phyloP scores from a whole-genome alignment of 2,113 vertebrate genomes.

The Ameiurus melas region DNA sequence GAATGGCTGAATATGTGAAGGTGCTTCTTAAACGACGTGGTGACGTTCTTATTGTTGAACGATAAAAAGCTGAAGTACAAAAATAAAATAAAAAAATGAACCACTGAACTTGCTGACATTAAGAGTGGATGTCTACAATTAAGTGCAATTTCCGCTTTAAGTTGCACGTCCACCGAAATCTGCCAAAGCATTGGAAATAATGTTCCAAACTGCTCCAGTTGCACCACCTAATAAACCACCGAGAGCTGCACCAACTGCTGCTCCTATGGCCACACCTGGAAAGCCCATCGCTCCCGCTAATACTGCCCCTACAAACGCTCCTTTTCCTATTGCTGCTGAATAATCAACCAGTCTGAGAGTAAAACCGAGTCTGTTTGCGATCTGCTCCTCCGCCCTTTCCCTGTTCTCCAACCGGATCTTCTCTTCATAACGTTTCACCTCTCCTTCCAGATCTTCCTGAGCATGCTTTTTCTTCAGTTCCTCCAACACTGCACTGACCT shows the following conservation, averaged over 20 bases:
- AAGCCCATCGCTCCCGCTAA: conserved; percentile 17
- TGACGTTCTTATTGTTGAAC: too few relatives aligned
- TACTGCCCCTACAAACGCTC: conserved; percentile 10
- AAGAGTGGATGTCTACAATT: neutral
- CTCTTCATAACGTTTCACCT: conserved; percentile 13
- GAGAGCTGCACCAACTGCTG: conserved; percentile 33
- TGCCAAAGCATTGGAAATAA: neutral
- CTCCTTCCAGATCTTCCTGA: conserved; percentile 19
- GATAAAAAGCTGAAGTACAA: too few relatives aligned
- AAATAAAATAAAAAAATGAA: too few relatives aligned
- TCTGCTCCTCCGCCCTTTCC: conserved; percentile 32
- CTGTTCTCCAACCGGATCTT: conserved; percentile 24
- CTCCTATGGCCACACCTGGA: conserved; percentile 27
- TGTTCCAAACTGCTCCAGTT: conserved; percentile 20
- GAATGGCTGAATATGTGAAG: too few relatives aligned
- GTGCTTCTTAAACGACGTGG: too few relatives aligned
- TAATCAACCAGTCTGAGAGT: conserved; percentile 43
- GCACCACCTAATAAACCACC: conserved; percentile 41
- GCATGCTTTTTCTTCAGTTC: conserved; percentile 28
- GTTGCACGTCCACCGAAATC: neutral
- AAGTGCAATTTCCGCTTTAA: neutral
- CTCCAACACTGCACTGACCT: conserved; percentile 6
- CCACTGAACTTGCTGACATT: neutral
- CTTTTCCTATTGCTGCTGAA: conserved; percentile 44
- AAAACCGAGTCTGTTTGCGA: conserved; percentile 42